These are phyloP conservation scores for Conopomorpha cramerella DNA, from an alignment of 1,140 invertebrate genomes.

Conservation along the genomic window DNA sequence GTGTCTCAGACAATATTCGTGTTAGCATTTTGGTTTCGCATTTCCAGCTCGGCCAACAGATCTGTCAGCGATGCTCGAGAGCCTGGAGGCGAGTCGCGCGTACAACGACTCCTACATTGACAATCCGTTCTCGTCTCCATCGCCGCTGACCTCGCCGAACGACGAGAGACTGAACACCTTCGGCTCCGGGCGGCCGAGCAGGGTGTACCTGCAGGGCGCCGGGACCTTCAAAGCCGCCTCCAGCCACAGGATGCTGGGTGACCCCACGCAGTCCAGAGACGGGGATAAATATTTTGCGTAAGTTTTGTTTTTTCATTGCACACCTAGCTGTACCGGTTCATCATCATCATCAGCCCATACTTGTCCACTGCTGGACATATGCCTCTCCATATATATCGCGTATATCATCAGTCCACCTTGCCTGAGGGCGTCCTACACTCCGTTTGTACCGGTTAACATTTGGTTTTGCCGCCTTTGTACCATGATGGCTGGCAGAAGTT, in stretches of 20 bases:
- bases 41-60: constrained; percentile 47
- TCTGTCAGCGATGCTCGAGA: constrained; percentile 47
- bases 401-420: too few relatives aligned
- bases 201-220: constrained; percentile 55
- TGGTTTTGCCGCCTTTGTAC: too few relatives aligned
- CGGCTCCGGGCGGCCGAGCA: constrained; percentile 33
- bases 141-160: constrained; percentile 54
- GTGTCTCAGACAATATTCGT: too few relatives aligned
- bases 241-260: constrained; percentile 42
- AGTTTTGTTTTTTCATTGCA: too few relatives aligned
- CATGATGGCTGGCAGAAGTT: too few relatives aligned
- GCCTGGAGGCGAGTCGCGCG: constrained; percentile 38
- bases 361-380: too few relatives aligned
- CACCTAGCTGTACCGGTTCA: too few relatives aligned
- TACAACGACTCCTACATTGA: constrained; percentile 57
- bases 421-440: too few relatives aligned
- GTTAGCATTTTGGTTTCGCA: too few relatives aligned
- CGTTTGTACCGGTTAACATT: too few relatives aligned
- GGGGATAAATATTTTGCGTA: constrained; percentile 53
- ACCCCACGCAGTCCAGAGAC: constrained; percentile 40
- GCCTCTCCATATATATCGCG: too few relatives aligned
- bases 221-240: constrained; percentile 51
- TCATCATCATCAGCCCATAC: too few relatives aligned
- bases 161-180: constrained; percentile 45
- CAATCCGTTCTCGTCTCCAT: constrained; percentile 58